phyloP scores from a whole-genome alignment of 2,113 vertebrate genomes.

The Salvelinus namaycush region DNA sequence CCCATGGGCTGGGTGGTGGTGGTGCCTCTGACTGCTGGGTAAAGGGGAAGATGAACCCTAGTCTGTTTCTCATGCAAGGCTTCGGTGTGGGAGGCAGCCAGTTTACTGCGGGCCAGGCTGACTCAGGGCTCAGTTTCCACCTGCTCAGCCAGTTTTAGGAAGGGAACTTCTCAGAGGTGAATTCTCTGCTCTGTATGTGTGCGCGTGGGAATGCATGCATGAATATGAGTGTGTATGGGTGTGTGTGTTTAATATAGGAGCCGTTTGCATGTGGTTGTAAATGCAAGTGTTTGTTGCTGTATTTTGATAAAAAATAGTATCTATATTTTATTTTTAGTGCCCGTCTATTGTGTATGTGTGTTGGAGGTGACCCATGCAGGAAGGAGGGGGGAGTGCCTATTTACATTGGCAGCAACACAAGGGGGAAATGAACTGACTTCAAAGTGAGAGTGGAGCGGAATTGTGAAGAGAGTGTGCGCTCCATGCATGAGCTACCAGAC shows the following conservation, averaged over 20 bases:
- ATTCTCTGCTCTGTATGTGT: not conserved
- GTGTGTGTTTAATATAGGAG: slow-evolving; percentile 24
- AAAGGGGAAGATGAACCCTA: slow-evolving; percentile 69
- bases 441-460: slow-evolving; percentile 73
- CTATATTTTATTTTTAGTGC: not conserved
- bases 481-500: slow-evolving; percentile 67
- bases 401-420: slow-evolving; percentile 80
- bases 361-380: slow-evolving; percentile 71
- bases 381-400: slow-evolving; percentile 62
- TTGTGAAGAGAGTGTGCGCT: slow-evolving; percentile 64
- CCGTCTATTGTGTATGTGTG: slow-evolving; percentile 29
- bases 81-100: not conserved
- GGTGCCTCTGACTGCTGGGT: slow-evolving; percentile 46
- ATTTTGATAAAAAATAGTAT: no score
- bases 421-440: slow-evolving; percentile 79
- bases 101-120: not conserved
- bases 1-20: slow-evolving; percentile 80
- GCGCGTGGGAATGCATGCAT: not conserved
- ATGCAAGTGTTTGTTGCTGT: no score
- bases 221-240: slow-evolving; percentile 6
- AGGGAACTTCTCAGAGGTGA: not conserved
- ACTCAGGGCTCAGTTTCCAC: slow-evolving; percentile 10
- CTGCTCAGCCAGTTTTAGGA: slow-evolving; percentile 11
- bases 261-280: slow-evolving; percentile 39
- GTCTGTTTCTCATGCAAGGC: slow-evolving; percentile 39